Conservation (phyloP, 2,113 vertebrate species). For the Oryzias curvinotus region DNA sequence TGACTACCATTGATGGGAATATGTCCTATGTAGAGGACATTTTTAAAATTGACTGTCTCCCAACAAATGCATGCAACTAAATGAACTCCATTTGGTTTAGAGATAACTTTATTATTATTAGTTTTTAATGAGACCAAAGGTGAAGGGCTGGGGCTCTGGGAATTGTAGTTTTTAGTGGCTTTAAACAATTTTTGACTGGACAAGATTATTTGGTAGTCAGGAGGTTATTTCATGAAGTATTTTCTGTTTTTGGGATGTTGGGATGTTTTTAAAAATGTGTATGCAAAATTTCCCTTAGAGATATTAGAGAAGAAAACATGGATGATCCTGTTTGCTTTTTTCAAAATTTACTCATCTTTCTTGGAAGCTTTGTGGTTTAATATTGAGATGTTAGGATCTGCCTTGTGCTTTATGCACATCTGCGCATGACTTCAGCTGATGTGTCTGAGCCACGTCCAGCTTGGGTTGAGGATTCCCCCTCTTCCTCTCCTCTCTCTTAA, state of each 20-base stretch:
- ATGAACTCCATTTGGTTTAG: too few species aligned
- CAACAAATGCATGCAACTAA: too few species aligned
- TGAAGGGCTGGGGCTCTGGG: too few species aligned
- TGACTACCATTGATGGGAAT: too few species aligned
- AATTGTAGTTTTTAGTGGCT: too few species aligned
- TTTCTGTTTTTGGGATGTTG: neutral
- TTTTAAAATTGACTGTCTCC: too few species aligned
- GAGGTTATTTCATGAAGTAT: neutral
- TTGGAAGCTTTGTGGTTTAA: neutral
- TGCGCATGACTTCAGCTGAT: neutral
- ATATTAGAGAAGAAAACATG: neutral
- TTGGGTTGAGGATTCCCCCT: slow-evolving; percentile 17
- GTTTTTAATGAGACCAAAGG: too few species aligned
- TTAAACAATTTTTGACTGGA: neutral
- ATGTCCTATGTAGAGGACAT: too few species aligned
- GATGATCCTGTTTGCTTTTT: neutral
- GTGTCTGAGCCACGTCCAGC: slow-evolving; percentile 7
- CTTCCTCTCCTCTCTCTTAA: slow-evolving; percentile 7
- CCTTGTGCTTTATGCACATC: slow-evolving; percentile 6
- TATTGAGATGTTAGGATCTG: neutral
- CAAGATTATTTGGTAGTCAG: neutral
- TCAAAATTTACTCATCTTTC: neutral
- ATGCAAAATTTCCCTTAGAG: neutral
- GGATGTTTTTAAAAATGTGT: neutral
- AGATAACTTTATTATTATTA: too few species aligned